Evolutionary conservation across 2,113 vertebrate genomes (phyloP), one percentile per base, ranked within the genome.

Genomic region (Entelurus aequoreus): DNA sequence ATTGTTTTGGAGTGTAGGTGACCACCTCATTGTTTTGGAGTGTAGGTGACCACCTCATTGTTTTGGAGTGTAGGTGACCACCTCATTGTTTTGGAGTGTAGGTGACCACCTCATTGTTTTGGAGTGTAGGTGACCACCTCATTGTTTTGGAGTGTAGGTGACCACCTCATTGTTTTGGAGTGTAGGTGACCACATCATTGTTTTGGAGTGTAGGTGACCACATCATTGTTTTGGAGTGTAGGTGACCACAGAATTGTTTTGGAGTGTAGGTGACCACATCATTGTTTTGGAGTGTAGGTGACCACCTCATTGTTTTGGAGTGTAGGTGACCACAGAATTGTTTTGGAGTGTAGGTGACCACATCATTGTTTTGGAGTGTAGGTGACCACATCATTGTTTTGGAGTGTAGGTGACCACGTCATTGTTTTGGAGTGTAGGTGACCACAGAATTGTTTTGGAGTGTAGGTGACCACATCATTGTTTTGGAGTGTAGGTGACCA

Each of bases 271-370:
- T 84, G 51, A 65, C 10, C 42, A 12, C 42, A 46, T 46, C 4
- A 12, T 46, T 12, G 10, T 46, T 11, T 11, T 46, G 6, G 28
- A 28, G 28, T 28, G 95, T 99, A 95, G 93, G 90, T 84, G 51
- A 65, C 10, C 42, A 12, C 42, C 12, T 46, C 4, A 12, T 46
- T 12, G 10, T 46, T 11, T 11, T 46, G 6, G 28, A 28, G 28
- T 28, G 28, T n/a, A n/a, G n/a, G n/a, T n/a, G n/a, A n/a, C n/a
- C n/a, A n/a, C n/a, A n/a, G n/a, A n/a, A n/a, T n/a, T n/a, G n/a
- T n/a, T n/a, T n/a, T n/a, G n/a, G n/a, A n/a, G n/a, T n/a, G 95
- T 99, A 95, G 93, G 90, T 84, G 51, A 65, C 10, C 42, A 12
- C 42, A 46, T 46, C 4, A 12, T 46, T 12, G 10, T 46, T 11